Evolutionary conservation across 2,888 invertebrate species (phyloP).

Genomic region (Ophion obscuratus): DNA sequence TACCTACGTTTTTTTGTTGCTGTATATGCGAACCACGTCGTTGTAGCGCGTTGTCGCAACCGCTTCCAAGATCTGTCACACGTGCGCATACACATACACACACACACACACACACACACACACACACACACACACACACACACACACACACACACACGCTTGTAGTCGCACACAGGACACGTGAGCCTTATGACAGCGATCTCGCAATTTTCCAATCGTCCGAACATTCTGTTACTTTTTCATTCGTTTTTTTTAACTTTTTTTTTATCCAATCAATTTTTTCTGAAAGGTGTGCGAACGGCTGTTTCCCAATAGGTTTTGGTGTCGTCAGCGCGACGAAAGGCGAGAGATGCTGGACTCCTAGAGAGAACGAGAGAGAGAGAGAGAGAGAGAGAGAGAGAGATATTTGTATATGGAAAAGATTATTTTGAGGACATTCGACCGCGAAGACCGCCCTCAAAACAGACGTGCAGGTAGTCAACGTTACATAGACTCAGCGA

Average conservation of each 20-base stretch:
- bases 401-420: too few species aligned
- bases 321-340: too few species aligned
- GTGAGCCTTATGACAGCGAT: not conserved
- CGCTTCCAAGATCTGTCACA: slow-evolving; percentile 19
- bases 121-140: not conserved
- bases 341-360: too few species aligned
- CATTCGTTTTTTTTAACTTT: not conserved
- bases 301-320: too few species aligned
- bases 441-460: too few species aligned
- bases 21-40: slow-evolving; percentile 9
- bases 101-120: not conserved
- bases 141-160: not conserved
- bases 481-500: not conserved
- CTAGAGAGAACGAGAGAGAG: too few species aligned
- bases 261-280: not conserved
- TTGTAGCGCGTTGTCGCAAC: slow-evolving; percentile 51
- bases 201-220: slow-evolving; percentile 57
- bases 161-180: not conserved
- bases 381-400: too few species aligned
- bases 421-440: too few species aligned
- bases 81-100: not conserved
- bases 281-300: too few species aligned
- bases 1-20: slow-evolving; percentile 51
- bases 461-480: too few species aligned
- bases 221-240: slow-evolving; percentile 16